Percentiles rank a stretch among this genome's conserved stretches.
Conservation (phyloP, 2,888 invertebrate genomes). For the Coecobrya sp. region DNA sequence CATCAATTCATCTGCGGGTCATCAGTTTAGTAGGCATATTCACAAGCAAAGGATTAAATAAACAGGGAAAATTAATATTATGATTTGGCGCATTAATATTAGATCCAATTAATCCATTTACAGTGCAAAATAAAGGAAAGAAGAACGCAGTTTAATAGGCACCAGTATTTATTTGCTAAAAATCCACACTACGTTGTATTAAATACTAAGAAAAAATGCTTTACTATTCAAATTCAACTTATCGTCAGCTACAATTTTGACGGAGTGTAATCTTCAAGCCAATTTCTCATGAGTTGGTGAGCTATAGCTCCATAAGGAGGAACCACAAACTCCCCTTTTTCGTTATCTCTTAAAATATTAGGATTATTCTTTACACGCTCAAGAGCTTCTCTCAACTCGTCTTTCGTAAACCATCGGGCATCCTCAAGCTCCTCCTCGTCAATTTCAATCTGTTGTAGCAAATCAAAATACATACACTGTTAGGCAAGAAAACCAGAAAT, state of each 20-base stretch:
- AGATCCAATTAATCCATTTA: too few species aligned
- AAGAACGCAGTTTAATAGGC: too few species aligned
- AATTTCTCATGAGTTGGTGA: slow-evolving; percentile 83
- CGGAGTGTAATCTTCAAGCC: slow-evolving; percentile 80
- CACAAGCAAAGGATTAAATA: too few species aligned
- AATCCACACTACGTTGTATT: too few species aligned
- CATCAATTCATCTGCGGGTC: too few species aligned
- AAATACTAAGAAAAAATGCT: too few species aligned
- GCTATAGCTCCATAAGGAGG: slow-evolving; percentile 85
- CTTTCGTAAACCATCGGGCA: slow-evolving; percentile 85
- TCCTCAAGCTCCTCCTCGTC: slow-evolving; percentile 84
- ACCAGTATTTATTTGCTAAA: too few species aligned
- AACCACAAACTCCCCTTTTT: slow-evolving; percentile 81
- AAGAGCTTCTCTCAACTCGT: slow-evolving; percentile 83
- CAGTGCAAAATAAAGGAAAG: too few species aligned
- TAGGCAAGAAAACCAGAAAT: background rate
- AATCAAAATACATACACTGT: background rate
- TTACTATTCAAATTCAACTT: too few species aligned
- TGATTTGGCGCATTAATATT: too few species aligned
- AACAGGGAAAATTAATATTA: too few species aligned
- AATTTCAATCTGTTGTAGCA: slow-evolving; percentile 81
- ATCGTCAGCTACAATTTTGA: background rate
- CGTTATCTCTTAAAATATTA: slow-evolving; percentile 78
- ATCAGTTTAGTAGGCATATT: too few species aligned
- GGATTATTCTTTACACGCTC: slow-evolving; percentile 81